Conservation (phyloP, 1,140 invertebrate species). For the Triops longicaudatus region DNA sequence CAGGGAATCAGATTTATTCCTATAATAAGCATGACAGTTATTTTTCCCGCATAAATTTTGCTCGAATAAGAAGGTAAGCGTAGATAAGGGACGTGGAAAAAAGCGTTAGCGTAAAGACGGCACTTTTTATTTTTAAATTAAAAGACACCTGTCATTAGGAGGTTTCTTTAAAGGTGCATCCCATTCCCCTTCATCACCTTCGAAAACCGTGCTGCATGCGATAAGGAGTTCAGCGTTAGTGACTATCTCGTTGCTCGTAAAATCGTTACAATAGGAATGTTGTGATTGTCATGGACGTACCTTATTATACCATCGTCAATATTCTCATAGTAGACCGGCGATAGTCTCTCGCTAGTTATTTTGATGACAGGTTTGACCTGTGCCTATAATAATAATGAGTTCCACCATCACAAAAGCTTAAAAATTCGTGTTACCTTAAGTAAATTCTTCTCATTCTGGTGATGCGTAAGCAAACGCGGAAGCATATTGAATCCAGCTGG, state of each 20-base stretch:
- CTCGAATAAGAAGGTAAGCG: neutral
- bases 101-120: neutral
- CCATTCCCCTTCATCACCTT: conserved; percentile 44
- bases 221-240: neutral
- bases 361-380: conserved; percentile 17
- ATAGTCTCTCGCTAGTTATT: neutral
- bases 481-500: conserved; percentile 53
- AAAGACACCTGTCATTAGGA: conserved; percentile 38
- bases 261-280: neutral
- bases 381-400: neutral
- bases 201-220: conserved; percentile 36
- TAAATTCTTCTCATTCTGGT: conserved; percentile 29
- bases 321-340: neutral
- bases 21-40: conserved; percentile 16
- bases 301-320: neutral
- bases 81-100: neutral
- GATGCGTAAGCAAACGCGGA: conserved; percentile 41
- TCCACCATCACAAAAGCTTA: neutral
- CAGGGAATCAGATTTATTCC: conserved; percentile 29
- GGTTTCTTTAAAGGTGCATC: conserved; percentile 47
- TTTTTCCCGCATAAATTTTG: neutral
- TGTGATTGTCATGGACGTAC: neutral
- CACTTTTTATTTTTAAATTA: neutral
- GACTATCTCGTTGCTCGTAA: neutral
- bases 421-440: conserved; percentile 11